Conservation (phyloP, 2,797 vertebrate species). For the Orientallactaga sibirica region DNA sequence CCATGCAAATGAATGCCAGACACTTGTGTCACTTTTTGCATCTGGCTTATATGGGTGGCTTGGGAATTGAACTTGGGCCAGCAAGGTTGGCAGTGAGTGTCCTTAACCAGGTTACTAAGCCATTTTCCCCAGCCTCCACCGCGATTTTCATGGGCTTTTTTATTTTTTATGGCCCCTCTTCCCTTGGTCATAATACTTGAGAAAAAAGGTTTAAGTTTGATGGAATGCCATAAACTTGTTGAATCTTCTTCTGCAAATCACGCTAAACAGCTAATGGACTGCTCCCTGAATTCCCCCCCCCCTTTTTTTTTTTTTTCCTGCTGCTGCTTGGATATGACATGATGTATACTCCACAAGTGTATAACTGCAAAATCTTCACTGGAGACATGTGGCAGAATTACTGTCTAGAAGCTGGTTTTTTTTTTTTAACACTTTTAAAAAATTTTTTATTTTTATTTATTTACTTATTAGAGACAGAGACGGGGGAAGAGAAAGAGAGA, state of each 20-base stretch:
- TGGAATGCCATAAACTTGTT: neutral
- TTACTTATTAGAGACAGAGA: too few species aligned
- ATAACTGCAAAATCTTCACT: neutral
- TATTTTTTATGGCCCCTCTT: neutral
- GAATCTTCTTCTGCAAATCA: neutral
- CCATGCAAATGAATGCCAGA: too few species aligned
- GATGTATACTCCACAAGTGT: neutral
- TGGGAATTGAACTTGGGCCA: too few species aligned
- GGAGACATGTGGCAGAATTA: neutral
- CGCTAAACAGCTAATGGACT: neutral
- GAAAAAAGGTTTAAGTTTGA: conserved; percentile 14
- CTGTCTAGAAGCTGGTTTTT: neutral
- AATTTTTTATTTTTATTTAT: too few species aligned
- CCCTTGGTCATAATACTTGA: neutral
- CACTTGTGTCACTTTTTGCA: too few species aligned
- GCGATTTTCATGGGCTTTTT: neutral
- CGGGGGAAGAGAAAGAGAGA: too few species aligned
- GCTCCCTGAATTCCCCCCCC: neutral
- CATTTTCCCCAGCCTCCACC: too few species aligned
- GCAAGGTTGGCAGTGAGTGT: too few species aligned
- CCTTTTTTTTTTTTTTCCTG: too few species aligned
- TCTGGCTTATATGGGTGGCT: too few species aligned
- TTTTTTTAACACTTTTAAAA: neutral
- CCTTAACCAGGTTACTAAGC: too few species aligned
- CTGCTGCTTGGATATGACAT: neutral